Conservation (phyloP, 2,113 vertebrate species). For the Eclectus roratus region DNA sequence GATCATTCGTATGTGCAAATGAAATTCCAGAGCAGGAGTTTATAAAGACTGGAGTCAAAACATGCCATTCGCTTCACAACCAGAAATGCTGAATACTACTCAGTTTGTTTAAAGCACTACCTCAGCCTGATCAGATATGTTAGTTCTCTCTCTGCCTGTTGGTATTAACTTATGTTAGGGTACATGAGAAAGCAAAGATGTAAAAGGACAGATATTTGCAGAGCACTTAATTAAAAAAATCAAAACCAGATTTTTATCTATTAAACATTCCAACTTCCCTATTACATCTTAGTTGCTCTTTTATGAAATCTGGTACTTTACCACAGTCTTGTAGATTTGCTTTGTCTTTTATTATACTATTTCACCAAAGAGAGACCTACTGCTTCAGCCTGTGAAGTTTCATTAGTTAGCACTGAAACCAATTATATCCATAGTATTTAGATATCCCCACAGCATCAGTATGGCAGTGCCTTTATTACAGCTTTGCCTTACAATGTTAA, state of each 20-base stretch:
- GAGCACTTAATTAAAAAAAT: background rate
- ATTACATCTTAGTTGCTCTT: background rate
- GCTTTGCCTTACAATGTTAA: background rate
- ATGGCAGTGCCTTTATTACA: background rate
- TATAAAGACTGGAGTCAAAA: background rate
- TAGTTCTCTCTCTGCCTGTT: background rate
- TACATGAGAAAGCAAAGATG: background rate
- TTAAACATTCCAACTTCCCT: background rate
- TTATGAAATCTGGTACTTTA: background rate
- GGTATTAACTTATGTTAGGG: background rate
- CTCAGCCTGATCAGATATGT: background rate
- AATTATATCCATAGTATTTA: background rate
- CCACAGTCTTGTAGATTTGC: background rate
- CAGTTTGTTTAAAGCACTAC: background rate
- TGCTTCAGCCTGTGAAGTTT: background rate
- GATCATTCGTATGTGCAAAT: background rate
- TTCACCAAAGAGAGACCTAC: background rate
- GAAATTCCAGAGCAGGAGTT: background rate
- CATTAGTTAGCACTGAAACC: background rate
- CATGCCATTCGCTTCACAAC: background rate
- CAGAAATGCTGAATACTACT: background rate
- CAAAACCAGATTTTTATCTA: background rate
- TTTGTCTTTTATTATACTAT: background rate
- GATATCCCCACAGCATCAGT: background rate
- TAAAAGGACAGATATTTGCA: background rate